Base-by-base conservation (phyloP, 2,113 vertebrate species). In the Psittacara wagleri region DNA sequence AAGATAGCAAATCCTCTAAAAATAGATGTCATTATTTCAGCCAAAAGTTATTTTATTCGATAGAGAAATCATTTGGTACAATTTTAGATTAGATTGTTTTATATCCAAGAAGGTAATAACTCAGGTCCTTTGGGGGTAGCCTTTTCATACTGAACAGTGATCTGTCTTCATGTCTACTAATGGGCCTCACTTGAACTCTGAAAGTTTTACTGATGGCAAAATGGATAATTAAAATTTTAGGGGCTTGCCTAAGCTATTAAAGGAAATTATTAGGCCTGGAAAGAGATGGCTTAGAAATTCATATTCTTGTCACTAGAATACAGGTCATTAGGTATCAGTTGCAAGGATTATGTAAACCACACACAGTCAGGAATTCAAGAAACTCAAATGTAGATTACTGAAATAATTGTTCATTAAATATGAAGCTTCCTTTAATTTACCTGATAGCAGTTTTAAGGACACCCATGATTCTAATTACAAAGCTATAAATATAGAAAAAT, bases 221-320 rank as follows among this genome's bases (percentile, higher is more conserved):
- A 93, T 70, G 19, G 82, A 59, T 79, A 95, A 94, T 85, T 89
- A 95, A 87, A 79, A 77, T 83, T 96, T 94, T 92, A 90, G 78
- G 49, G 37, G 9, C 16, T 80, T 88, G 54, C 11, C 13, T 73
- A 78, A 78, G 12, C 13, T 94, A 41, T 74, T 92, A 85, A 57
- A 82, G 44, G 25, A 86, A 92, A 88, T 93, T 86, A 76, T 83
- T 86, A 70, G 16, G 24, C 23, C 37, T 1, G 1, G 29, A 39
- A 90, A 33, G 46, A 88, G 59, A 80, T 31, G 11, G 31, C 27
- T 88, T 46, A 69, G 64, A 86, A 95, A 77, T 91, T 67, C 41
- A 15, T 81, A 51, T 43, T 90, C 9, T 4, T 23, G 54, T 67
- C 46, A 46, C 46, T 68, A 64, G 24, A 69, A 54, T 44, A 37